Conservation (phyloP, 2,797 vertebrate genomes). For the Tauraco hartlaubi region DNA sequence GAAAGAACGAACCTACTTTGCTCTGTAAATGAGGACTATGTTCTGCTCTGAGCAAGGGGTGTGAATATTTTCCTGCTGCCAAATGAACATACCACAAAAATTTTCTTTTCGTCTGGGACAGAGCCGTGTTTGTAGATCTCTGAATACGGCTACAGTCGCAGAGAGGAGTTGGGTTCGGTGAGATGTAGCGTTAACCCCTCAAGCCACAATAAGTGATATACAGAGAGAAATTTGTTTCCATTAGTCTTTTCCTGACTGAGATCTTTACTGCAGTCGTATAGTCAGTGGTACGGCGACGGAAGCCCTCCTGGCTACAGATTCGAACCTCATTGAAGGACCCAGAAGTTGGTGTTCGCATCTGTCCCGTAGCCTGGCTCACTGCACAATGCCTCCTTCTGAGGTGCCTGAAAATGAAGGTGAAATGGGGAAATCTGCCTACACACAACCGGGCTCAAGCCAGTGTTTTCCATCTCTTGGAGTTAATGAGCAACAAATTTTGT, state of each 20-base stretch:
- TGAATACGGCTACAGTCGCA: not conserved
- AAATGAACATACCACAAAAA: slow-evolving; percentile 58
- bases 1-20: slow-evolving; percentile 63
- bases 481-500: slow-evolving; percentile 42
- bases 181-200: not conserved
- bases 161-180: not conserved
- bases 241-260: not conserved
- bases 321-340: not conserved
- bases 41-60: slow-evolving; percentile 41
- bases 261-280: not conserved
- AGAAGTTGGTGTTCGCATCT: not conserved
- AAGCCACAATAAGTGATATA: not conserved
- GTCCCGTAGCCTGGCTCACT: not conserved
- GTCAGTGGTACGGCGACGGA: not conserved
- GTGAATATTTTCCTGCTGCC: slow-evolving; percentile 57
- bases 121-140: slow-evolving; percentile 48
- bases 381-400: slow-evolving; percentile 2
- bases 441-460: slow-evolving; percentile 13
- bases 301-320: not conserved
- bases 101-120: slow-evolving; percentile 55
- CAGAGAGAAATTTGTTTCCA: slow-evolving; percentile 12
- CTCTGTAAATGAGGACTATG: slow-evolving; percentile 57
- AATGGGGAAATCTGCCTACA: slow-evolving; percentile 6
- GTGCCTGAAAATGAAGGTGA: slow-evolving; percentile 7
- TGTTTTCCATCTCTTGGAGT: slow-evolving; percentile 21